Base-by-base conservation (phyloP, 2,113 vertebrate species). In the Anarrhichthys ocellatus region DNA sequence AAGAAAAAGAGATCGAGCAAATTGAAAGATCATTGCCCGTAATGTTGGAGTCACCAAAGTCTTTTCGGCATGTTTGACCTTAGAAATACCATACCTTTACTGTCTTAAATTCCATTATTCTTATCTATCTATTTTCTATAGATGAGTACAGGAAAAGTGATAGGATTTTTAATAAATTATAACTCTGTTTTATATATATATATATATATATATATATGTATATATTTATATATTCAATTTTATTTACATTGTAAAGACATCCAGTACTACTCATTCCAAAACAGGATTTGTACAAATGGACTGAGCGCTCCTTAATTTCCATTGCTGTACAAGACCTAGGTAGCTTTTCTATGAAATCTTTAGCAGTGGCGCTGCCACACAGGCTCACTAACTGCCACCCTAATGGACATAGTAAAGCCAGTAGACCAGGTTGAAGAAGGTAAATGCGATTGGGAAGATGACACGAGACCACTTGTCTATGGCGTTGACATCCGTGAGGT, bases 391-490 rank as follows among this genome's bases (percentile, higher is more conserved):
- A 4, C 27, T 82, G 84, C 80, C 90, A 76, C 83, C 85, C 95
- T 96, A 99, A 90, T 98, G 96, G 66, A 99, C 96, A 61, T 99
- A 98, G 92, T 99, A 98, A 79, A 99, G 95, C 98, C 98, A 99
- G 86, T 99, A 99, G 76, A 98, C 96, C 81, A 97, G 94, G 93
- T 99, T 99, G 91, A 99, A 99, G 95, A 98, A 96, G 82, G 96
- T 96, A 88, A 97, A 99, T 0, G 95, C 95, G 84, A 98, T 96
- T 44, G 98, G 97, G 89, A 99, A 99, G 80, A 99, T 94, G 84
- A 97, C 96, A 79, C 98, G 96, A 73, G 97, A 99, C 98, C 97
- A 99, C 88, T 97, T 98, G 96, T 99, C 98, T 90, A 99, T 98
- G 75, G 96, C 95, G 54, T 98, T 99, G 81, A 99, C 98, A 40